Evolutionary conservation across 2,113 vertebrate genomes (phyloP), one percentile per base, ranked within the genome.

Genomic region (Myiozetetes cayanensis): DNA sequence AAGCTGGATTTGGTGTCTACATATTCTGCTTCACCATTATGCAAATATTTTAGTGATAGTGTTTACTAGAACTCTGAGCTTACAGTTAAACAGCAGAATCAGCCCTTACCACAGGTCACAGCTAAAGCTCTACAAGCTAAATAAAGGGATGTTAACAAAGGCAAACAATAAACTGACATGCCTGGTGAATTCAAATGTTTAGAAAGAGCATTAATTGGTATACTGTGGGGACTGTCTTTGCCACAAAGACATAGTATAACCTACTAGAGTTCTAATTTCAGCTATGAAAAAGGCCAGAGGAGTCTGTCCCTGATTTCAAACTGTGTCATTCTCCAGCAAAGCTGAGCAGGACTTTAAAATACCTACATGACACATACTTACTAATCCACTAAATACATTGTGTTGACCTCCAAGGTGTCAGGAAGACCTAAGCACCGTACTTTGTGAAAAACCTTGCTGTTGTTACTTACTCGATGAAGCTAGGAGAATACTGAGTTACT

Each of bases 261-360:
- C 62, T 82, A 39, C 31, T 25, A 23, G 46, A 81, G 27, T 73
- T 90, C 85, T 94, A 87, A 85, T 87, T 85, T 93, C 78, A 85
- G 53, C 47, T 82, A 8, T 27, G 41, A 78, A 93, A 83, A 85
- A 89, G 77, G 47, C 65, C 33, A 78, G 65, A 94, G 39, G 59
- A 78, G 27, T 22, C 78, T 87, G 62, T 83, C 90, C 81, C 71
- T 85, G 67, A 87, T 94, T 89, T 89, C 53, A 91, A 89, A 95
- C 62, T 76, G 18, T 87, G 93, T 82, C 87, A 93, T 63, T 90
- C 71, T 81, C 53, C 41, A 89, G 79, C 50, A 89, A 87, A 94
- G 37, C 30, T 95, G 86, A 78, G 71, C 47, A 82, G 71, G 74
- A 63, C 56, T 89, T 68, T 47, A 85, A 89, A 85, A 85, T 86